Conservation (phyloP, 2,888 invertebrate genomes). For the Agrochola macilenta region DNA sequence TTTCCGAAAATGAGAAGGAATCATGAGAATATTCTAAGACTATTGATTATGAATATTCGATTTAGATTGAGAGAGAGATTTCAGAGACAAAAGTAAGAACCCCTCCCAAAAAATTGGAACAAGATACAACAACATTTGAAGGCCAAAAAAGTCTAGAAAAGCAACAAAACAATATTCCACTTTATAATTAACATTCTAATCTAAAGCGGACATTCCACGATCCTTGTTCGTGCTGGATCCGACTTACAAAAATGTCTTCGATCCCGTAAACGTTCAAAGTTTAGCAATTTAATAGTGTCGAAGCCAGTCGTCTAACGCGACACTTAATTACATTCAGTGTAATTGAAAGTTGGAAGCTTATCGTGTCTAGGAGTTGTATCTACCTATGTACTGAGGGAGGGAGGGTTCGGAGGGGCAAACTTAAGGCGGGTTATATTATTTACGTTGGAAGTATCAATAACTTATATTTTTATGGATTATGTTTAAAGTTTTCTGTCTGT, state of each 20-base stretch:
- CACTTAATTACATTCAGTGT: slow-evolving; percentile 85
- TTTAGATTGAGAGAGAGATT: not conserved
- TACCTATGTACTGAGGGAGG: slow-evolving; percentile 43
- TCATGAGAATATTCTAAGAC: not conserved
- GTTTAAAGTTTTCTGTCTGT: slow-evolving; percentile 58
- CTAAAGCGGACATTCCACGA: slow-evolving; percentile 66
- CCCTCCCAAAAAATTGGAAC: not conserved
- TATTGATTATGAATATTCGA: no score
- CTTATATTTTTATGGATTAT: slow-evolving; percentile 56
- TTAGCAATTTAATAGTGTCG: slow-evolving; percentile 84
- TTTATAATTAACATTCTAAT: slow-evolving; percentile 72
- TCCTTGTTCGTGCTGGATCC: slow-evolving; percentile 64
- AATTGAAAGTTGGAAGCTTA: slow-evolving; percentile 85
- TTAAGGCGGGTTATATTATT: slow-evolving; percentile 53
- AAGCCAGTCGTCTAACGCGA: slow-evolving; percentile 77
- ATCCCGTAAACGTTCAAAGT: slow-evolving; percentile 82
- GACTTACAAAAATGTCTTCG: slow-evolving; percentile 80
- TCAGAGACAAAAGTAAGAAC: not conserved
- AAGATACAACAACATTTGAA: slow-evolving; percentile 1
- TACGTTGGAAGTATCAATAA: slow-evolving; percentile 58
- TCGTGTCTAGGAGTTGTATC: slow-evolving; percentile 74
- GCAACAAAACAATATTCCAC: slow-evolving; percentile 55
- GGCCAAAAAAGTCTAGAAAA: slow-evolving; percentile 34
- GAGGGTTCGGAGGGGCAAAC: slow-evolving; percentile 46
- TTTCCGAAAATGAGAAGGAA: not conserved